Conservation (phyloP, 2,113 vertebrate species). For the Anas platyrhynchos region DNA sequence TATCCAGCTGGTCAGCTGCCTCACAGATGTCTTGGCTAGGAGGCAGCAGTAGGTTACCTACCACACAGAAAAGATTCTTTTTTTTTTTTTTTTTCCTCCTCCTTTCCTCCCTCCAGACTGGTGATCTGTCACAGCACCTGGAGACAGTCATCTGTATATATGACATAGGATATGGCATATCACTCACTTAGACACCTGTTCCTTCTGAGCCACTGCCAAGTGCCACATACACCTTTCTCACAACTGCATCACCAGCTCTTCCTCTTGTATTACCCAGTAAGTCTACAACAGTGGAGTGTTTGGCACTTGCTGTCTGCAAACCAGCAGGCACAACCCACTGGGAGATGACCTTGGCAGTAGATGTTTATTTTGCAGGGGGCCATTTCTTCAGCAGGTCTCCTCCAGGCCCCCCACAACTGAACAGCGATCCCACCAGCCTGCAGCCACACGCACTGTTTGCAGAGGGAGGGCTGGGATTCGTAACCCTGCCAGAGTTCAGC, state of each 20-base stretch:
- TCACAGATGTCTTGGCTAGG: neutral
- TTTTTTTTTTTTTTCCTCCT: neutral
- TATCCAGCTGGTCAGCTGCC: neutral
- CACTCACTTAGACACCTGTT: neutral
- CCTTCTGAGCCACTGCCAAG: neutral
- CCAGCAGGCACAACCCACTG: neutral
- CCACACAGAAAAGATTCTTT: neutral
- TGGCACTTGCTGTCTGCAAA: neutral
- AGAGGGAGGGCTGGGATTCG: neutral
- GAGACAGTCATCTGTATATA: neutral
- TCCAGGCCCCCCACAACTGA: neutral
- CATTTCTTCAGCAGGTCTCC: neutral
- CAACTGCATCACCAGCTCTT: neutral
- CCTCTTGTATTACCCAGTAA: neutral
- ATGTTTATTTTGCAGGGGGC: neutral
- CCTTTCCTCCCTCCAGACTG: neutral
- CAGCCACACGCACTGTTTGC: rapidly evolving
- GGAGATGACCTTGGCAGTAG: neutral
- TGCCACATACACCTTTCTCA: neutral
- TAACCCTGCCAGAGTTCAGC: neutral
- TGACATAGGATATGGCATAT: neutral
- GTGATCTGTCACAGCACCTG: neutral
- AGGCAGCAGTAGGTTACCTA: neutral
- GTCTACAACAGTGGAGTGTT: neutral
- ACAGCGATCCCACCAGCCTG: neutral